Evolutionary conservation across 2,797 vertebrate species (phyloP).

Genomic region (Helarctos malayanus): DNA sequence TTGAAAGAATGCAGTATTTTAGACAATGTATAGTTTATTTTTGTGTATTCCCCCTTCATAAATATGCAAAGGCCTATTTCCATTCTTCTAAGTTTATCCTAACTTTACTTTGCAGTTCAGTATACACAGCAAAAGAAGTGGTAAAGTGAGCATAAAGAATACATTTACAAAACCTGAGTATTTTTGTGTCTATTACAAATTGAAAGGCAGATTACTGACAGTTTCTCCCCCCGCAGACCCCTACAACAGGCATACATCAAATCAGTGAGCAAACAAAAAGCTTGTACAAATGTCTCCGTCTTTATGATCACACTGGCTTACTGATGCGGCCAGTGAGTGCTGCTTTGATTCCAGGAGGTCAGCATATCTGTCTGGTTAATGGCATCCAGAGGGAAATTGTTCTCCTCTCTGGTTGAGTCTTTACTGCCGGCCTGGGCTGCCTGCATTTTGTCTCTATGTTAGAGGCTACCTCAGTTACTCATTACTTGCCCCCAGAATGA

Average conservation of each 20-base stretch:
- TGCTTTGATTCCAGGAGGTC: conserved; percentile 53
- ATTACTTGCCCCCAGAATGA: conserved; percentile 35
- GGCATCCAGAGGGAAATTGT: conserved; percentile 1
- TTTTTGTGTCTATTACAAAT: conserved; percentile 64
- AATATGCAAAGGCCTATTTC: conserved; percentile 72
- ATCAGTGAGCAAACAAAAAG: conserved; percentile 70
- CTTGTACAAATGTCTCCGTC: conserved; percentile 53
- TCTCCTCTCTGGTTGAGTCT: background rate
- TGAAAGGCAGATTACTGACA: conserved; percentile 58
- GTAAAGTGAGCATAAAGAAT: conserved; percentile 59
- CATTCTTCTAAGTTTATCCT: conserved; percentile 67
- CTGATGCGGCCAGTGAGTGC: background rate
- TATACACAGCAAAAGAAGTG: conserved; percentile 65
- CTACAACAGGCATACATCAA: conserved; percentile 50
- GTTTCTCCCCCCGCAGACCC: background rate
- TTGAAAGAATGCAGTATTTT: conserved; percentile 50
- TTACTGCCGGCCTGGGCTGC: background rate
- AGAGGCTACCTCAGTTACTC: background rate
- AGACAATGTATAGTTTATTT: conserved; percentile 71
- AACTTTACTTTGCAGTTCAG: conserved; percentile 67
- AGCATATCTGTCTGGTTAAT: conserved; percentile 38
- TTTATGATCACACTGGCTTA: conserved; percentile 58
- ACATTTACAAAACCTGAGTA: conserved; percentile 53
- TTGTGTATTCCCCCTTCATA: conserved; percentile 64
- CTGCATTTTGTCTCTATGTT: conserved; percentile 44